phyloP scores from a whole-genome alignment of 2,113 vertebrate species.

The Monopterus albus region DNA sequence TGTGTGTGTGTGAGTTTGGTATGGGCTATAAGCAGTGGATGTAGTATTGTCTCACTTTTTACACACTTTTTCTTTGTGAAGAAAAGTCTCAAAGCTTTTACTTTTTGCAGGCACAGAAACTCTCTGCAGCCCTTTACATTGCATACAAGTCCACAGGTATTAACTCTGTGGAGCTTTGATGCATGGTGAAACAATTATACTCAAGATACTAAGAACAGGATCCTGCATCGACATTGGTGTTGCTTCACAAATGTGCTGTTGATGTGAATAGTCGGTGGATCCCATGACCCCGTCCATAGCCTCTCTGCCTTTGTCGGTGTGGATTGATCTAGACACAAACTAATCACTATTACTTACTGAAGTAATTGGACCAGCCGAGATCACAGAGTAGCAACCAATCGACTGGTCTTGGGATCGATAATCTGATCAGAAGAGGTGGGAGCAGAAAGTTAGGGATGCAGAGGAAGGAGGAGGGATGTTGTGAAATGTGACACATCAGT shows the following conservation, averaged over 20 bases:
- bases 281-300: slow-evolving; percentile 53
- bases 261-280: slow-evolving; percentile 67
- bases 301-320: slow-evolving; percentile 84
- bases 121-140: background rate
- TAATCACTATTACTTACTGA: slow-evolving; percentile 99
- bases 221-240: slow-evolving; percentile 33
- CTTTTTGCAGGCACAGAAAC: background rate
- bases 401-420: slow-evolving; percentile 91
- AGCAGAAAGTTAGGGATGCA: slow-evolving; percentile 86
- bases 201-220: slow-evolving; percentile 15
- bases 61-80: background rate
- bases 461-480: slow-evolving; percentile 65
- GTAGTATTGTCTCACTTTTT: background rate
- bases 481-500: slow-evolving; percentile 73
- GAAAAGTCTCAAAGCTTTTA: background rate
- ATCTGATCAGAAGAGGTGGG: slow-evolving; percentile 90
- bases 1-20: background rate
- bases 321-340: slow-evolving; percentile 97
- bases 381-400: slow-evolving; percentile 97
- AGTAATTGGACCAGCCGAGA: slow-evolving; percentile 98
- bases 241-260: slow-evolving; percentile 59
- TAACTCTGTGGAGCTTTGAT: background rate
- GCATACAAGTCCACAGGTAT: background rate
- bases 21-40: background rate
- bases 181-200: slow-evolving; percentile 19